Evolutionary conservation across 2,797 vertebrate genomes (phyloP), one percentile per base, ranked within the genome.

Genomic region (Argentina silus): DNA sequence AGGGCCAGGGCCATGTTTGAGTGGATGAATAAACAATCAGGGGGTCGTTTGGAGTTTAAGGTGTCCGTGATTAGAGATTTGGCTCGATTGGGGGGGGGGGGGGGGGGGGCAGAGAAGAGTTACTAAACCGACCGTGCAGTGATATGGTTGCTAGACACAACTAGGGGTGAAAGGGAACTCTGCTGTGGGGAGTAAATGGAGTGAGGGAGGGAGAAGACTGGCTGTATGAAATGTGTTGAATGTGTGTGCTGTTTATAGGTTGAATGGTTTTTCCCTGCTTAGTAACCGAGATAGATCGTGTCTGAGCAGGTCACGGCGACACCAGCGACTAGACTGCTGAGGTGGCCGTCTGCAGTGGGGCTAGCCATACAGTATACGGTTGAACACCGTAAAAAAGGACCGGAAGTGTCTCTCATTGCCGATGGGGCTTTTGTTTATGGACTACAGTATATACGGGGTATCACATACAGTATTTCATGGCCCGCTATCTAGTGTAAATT

Each of bases 31-130:
- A 92, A 91, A 92, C 88, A 90, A 80, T 48, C n/a, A n/a, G 3
- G 27, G 76, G 90, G 87, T 91, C 81, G 10, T 74, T 66, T 85
- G 75, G 88, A 92, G 90, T 91, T 88, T 83, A 79, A 84, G 79
- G 86, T 86, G 87, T 90, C 87, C 85, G 78, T 76, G 77, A 77
- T 67, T 45, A 57, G 77, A 68, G 78, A 87, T 45, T 47, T 12
- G n/a, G 6, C 23, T 19, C 81, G 50, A 70, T 60, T 72, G 74
- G 76, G 73, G 21, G 43, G 78, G 19, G 12, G n/a, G 19, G 2
- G 17, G 36, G 27, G 45, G 44, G 23, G 43, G 7, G 14, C 5
- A 50, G 47, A 55, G 14, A 55, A 43, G 50, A 17, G 12, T 14
- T 36, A 21, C 12, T 14, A 12, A 53, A 59, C 11, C 48, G 76